Conservation (phyloP, 2,113 vertebrate genomes). For the Cyphomyrus discorhynchus region DNA sequence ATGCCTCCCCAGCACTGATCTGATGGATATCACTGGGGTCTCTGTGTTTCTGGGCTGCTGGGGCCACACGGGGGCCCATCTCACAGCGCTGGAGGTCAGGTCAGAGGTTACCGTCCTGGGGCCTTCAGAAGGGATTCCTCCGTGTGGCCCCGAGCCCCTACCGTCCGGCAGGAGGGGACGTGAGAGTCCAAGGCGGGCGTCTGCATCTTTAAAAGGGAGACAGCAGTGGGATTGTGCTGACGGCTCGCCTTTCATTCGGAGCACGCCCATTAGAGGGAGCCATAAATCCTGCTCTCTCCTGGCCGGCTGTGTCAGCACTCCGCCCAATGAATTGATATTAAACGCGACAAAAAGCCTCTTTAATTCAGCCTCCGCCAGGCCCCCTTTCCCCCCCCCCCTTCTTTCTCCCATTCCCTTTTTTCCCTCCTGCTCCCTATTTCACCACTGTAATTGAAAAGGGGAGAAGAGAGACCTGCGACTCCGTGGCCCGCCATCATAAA, state of each 20-base stretch:
- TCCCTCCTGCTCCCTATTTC: constrained; percentile 19
- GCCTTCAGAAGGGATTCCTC: not conserved
- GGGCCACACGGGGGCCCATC: not conserved
- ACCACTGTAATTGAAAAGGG: constrained; percentile 41
- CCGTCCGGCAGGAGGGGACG: not conserved
- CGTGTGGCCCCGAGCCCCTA: not conserved
- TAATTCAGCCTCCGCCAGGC: constrained; percentile 64
- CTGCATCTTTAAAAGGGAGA: constrained; percentile 31
- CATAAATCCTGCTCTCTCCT: constrained; percentile 69
- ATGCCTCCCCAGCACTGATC: not conserved
- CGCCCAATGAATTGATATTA: constrained; percentile 78
- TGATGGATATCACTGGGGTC: not conserved
- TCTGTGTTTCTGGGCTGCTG: not conserved
- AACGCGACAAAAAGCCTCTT: constrained; percentile 72
- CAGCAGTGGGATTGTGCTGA: constrained; percentile 64
- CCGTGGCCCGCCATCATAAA: constrained; percentile 23
- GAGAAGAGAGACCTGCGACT: constrained; percentile 32
- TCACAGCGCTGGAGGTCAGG: not conserved
- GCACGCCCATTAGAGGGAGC: constrained; percentile 71
- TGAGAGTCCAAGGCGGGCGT: constrained; percentile 13
- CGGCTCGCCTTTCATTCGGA: constrained; percentile 63
- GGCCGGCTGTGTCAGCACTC: constrained; percentile 77
- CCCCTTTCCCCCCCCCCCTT: constrained; percentile 34
- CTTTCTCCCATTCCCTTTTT: constrained; percentile 25
- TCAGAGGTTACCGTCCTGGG: not conserved